Conservation (phyloP, 2,888 invertebrate species). For the Liopterus haemorrhoidalis region DNA sequence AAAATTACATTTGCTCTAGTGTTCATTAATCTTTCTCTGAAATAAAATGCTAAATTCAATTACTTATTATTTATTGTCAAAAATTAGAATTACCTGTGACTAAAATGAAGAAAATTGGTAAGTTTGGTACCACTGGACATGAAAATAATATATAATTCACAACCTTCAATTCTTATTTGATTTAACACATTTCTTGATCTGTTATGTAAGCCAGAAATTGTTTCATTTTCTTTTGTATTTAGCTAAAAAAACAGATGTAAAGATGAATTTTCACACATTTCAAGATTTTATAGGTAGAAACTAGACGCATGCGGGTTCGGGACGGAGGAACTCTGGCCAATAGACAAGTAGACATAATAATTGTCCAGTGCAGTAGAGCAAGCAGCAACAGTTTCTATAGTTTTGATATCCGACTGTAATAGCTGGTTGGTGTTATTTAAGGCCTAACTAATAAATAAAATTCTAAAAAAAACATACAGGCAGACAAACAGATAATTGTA, state of each 20-base stretch:
- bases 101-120: conserved; percentile 60
- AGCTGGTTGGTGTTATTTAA: neutral
- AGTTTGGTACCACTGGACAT: conserved; percentile 67
- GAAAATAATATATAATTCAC: conserved; percentile 65
- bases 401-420: neutral
- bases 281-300: too few relatives aligned
- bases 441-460: neutral
- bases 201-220: conserved; percentile 57
- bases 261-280: neutral
- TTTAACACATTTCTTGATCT: conserved; percentile 53
- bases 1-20: conserved; percentile 66
- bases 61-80: too few relatives aligned
- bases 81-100: conserved; percentile 53
- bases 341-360: too few relatives aligned
- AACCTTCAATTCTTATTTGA: conserved; percentile 57
- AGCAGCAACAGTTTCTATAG: too few relatives aligned
- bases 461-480: neutral
- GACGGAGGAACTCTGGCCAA: too few relatives aligned
- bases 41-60: conserved; percentile 22
- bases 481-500: neutral
- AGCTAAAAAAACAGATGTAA: conserved; percentile 43
- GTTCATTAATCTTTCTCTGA: conserved; percentile 62
- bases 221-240: conserved; percentile 58
- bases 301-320: too few relatives aligned
- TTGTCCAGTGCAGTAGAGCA: too few relatives aligned